phyloP scores from a whole-genome alignment of 2,113 vertebrate genomes.

The Helogale parvula region DNA sequence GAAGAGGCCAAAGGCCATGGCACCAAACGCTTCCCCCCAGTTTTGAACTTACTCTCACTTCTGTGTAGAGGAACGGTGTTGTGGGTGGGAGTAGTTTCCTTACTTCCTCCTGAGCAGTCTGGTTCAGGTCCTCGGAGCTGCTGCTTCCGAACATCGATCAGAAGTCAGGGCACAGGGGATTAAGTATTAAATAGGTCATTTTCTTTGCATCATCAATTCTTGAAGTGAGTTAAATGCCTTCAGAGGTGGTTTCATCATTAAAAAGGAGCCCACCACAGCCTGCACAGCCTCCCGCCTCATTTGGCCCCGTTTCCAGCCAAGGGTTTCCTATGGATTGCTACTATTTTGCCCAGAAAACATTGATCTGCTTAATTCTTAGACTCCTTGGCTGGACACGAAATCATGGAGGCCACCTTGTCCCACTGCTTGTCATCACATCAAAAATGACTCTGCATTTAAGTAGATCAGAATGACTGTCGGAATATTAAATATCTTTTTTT shows the following conservation, averaged over 20 bases:
- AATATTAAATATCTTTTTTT: neutral
- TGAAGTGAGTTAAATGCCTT: neutral
- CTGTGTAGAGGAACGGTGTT: neutral
- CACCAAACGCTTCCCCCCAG: neutral
- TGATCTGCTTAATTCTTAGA: neutral
- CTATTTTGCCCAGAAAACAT: constrained; percentile 32
- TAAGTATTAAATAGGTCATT: neutral
- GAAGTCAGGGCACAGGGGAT: neutral
- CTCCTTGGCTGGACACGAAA: neutral
- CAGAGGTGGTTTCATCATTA: neutral
- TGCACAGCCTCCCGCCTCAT: neutral
- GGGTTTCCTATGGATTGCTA: neutral
- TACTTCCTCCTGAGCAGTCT: neutral
- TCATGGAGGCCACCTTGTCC: neutral
- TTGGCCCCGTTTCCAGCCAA: neutral
- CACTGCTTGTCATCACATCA: neutral
- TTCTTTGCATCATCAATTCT: neutral
- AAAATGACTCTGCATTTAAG: constrained; percentile 1
- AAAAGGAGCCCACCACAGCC: neutral
- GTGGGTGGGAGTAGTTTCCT: neutral
- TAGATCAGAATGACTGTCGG: neutral
- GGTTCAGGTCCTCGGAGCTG: neutral
- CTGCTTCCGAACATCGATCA: neutral
- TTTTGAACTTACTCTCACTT: neutral
- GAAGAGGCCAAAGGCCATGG: neutral